phyloP scores from a whole-genome alignment of 2,888 invertebrate species.

The Crioceris asparagi region DNA sequence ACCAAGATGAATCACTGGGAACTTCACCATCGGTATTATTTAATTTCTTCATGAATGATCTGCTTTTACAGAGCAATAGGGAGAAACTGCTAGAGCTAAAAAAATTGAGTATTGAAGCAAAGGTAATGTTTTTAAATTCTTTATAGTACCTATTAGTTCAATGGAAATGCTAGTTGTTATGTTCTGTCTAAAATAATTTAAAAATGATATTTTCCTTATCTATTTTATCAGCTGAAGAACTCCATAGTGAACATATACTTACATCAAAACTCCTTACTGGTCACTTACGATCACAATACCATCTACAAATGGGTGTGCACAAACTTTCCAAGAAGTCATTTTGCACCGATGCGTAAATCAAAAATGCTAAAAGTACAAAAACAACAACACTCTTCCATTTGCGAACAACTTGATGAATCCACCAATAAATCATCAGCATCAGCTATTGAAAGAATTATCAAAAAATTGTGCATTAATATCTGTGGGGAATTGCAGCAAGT shows the following conservation, averaged over 20 bases:
- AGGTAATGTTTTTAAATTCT: conserved; percentile 36
- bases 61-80: conserved; percentile 49
- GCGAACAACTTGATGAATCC: not conserved
- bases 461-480: conserved; percentile 51
- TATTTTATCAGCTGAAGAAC: conserved; percentile 44
- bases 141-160: too few species aligned
- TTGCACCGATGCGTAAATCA: conserved; percentile 3
- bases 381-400: not conserved
- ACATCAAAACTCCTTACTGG: conserved; percentile 56
- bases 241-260: conserved; percentile 54
- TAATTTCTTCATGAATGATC: conserved; percentile 52
- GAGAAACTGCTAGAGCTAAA: conserved; percentile 48
- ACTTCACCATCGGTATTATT: conserved; percentile 42
- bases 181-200: too few species aligned
- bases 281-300: conserved; percentile 56
- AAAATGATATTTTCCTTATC: not conserved
- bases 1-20: conserved; percentile 39
- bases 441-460: conserved; percentile 40
- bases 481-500: conserved; percentile 58
- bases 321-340: conserved; percentile 41
- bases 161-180: too few species aligned
- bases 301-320: conserved; percentile 47
- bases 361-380: not conserved
- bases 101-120: conserved; percentile 52
- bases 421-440: conserved; percentile 11